Evolutionary conservation across 1,140 invertebrate species (phyloP).

Genomic region (Chrysopa pallens): DNA sequence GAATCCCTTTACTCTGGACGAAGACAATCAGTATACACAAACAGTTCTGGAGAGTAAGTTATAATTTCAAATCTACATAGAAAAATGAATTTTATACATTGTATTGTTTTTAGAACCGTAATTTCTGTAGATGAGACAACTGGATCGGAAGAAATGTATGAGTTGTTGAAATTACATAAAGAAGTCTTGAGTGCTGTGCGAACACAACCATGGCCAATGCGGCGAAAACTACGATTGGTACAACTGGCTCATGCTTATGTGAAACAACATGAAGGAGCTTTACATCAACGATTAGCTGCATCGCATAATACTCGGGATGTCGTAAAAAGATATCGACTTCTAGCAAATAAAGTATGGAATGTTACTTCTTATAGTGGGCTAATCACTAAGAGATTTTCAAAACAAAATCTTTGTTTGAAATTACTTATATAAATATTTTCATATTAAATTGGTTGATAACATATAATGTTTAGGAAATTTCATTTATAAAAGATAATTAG

Average conservation of each 20-base stretch:
- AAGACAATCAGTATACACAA: conserved; percentile 63
- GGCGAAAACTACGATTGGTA: conserved; percentile 68
- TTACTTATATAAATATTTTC: too few species aligned
- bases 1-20: conserved; percentile 20
- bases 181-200: conserved; percentile 79
- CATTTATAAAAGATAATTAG: too few species aligned
- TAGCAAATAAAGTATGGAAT: conserved; percentile 41
- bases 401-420: too few species aligned
- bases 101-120: conserved; percentile 37
- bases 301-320: conserved; percentile 68
- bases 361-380: too few species aligned
- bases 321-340: conserved; percentile 60
- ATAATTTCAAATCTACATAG: too few species aligned
- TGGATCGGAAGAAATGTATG: conserved; percentile 56
- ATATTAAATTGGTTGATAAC: too few species aligned
- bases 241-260: conserved; percentile 75
- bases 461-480: too few species aligned
- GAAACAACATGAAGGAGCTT: conserved; percentile 69
- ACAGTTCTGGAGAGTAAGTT: conserved; percentile 67
- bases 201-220: conserved; percentile 75
- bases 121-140: conserved; percentile 52
- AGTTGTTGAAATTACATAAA: conserved; percentile 83
- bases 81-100: too few species aligned
- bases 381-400: too few species aligned
- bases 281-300: conserved; percentile 80